Base-by-base conservation (phyloP, 2,888 invertebrate genomes). In the Villa cingulata region DNA sequence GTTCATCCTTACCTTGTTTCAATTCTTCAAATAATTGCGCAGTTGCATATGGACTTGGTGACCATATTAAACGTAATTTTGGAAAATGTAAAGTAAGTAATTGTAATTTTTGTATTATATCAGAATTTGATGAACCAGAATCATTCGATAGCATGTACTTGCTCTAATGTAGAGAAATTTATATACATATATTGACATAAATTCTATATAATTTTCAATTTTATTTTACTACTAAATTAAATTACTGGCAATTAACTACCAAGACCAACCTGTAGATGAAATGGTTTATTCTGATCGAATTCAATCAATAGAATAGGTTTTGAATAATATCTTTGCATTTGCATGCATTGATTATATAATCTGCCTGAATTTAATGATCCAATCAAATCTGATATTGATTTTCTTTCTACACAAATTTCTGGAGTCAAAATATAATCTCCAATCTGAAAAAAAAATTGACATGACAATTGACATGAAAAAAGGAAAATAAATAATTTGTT, bases 361-460 rank as follows among this genome's bases (percentile, higher is more conserved):
- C 98, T 80, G 1, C 98, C 98, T 39, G 86, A 89, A 68, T 91
- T 88, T 29, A 98, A 72, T 0, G 97, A 97, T 7, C 94, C 92
- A 58, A 96, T 91, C 55, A 98, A 73, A 75, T 98, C 97, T 7
- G 90, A 91, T 53, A 97, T 77, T 43, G 92, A 92, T 70, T 98
- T 98, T 44, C 98, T 76, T 70, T 99, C 98, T 17, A 98, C 86
- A 62, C 97, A 96, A 54, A 96, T 87, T 19, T 95, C 91, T 0
- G 95, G 91, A 0, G 96, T 91, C 16, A 99, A 72, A 61, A 98
- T 91, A 64, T 99, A 98, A 71, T 98, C 98, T 1, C 97, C 98
- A 50, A 98, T 83, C 86, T 89, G 58, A 17, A 49, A 51, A 19
- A 41, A 42, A 23, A 23, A 23, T 23, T 4, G 6, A 7, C 45